Evolutionary conservation across 2,113 vertebrate species (phyloP).

Genomic region (Sprattus sprattus): DNA sequence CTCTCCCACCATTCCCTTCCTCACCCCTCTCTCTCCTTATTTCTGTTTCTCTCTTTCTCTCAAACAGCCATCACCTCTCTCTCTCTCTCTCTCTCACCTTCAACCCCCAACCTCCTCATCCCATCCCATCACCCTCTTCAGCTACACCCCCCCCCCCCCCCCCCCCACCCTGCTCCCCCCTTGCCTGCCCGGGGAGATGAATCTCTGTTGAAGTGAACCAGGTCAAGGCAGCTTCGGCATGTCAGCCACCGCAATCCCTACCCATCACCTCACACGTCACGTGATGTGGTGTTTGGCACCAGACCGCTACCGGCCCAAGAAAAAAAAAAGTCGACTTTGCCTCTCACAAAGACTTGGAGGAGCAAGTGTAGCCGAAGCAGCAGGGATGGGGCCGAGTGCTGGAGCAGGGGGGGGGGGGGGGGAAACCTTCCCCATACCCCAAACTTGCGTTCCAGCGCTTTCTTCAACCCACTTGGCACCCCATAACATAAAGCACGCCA

Average conservation of each 20-base stretch:
- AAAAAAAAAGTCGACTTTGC: neutral
- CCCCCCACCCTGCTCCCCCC: neutral
- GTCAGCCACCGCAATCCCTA: constrained; percentile 47
- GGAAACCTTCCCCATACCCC: neutral
- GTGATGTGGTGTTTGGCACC: constrained; percentile 37
- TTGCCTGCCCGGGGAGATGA: constrained; percentile 21
- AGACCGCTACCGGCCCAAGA: neutral
- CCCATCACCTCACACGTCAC: neutral
- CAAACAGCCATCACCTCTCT: neutral
- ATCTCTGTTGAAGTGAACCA: neutral
- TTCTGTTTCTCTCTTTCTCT: neutral
- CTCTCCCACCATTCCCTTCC: constrained; percentile 29
- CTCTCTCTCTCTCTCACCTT: neutral
- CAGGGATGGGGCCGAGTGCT: neutral
- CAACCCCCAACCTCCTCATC: neutral
- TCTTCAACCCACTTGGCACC: constrained; percentile 12
- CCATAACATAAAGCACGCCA: neutral
- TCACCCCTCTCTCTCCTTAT: neutral
- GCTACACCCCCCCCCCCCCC: neutral
- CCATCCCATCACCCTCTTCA: neutral
- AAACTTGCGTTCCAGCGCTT: constrained; percentile 1
- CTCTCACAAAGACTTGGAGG: neutral
- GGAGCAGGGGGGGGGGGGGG: neutral
- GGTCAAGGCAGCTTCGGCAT: constrained; percentile 27
- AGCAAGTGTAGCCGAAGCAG: neutral